Evolutionary conservation across 2,888 invertebrate species (phyloP).

Genomic region (Cybosia mesomella): DNA sequence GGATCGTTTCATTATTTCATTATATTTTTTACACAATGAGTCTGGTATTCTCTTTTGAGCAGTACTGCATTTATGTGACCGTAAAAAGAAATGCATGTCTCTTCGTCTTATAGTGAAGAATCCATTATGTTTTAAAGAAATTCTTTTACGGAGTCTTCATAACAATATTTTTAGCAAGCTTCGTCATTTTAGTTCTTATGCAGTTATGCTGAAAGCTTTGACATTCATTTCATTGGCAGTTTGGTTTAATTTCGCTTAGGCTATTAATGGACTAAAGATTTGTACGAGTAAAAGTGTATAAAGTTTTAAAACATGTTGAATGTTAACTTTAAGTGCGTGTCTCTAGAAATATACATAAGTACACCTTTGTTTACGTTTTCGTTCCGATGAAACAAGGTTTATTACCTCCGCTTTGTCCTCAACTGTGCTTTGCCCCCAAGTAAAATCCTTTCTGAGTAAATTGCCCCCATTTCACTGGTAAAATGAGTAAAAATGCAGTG

Average conservation of each 20-base stretch:
- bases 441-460: constrained; percentile 74
- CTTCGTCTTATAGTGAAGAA: constrained; percentile 53
- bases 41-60: constrained; percentile 45
- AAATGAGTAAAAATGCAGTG: constrained; percentile 66
- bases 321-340: constrained; percentile 30
- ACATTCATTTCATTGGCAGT: constrained; percentile 9
- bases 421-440: constrained; percentile 60
- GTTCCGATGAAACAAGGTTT: constrained; percentile 71
- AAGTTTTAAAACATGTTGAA: constrained; percentile 6
- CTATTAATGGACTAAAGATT: background rate
- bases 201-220: constrained; percentile 42
- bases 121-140: constrained; percentile 46
- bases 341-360: constrained; percentile 47
- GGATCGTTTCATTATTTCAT: constrained; percentile 38
- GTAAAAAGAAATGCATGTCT: constrained; percentile 55
- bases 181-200: constrained; percentile 41
- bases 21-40: constrained; percentile 23
- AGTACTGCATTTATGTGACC: constrained; percentile 45
- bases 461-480: constrained; percentile 64
- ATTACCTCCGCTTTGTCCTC: constrained; percentile 74
- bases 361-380: constrained; percentile 67
- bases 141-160: constrained; percentile 44
- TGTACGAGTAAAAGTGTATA: background rate
- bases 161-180: constrained; percentile 37
- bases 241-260: background rate